phyloP scores from a whole-genome alignment of 1,140 invertebrate species.

The Saccostrea cuccullata region DNA sequence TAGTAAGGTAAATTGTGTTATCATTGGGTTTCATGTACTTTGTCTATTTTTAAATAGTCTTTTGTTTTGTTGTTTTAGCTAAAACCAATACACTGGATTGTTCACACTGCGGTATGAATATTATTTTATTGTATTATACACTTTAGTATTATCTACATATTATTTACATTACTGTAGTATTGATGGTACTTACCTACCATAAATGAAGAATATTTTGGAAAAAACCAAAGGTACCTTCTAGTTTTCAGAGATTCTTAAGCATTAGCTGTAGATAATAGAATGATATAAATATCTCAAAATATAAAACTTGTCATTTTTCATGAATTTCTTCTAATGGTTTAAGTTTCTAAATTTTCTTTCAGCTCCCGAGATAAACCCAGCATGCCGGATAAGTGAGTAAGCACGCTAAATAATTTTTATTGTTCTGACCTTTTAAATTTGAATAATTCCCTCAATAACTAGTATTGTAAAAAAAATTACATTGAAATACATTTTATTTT shows the following conservation, averaged over 20 bases:
- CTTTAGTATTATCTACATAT: background rate
- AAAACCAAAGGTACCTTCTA: no score
- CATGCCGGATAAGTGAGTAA: background rate
- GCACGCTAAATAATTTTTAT: background rate
- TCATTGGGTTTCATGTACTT: no score
- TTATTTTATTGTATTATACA: background rate
- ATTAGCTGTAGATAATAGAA: background rate
- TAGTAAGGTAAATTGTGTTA: no score
- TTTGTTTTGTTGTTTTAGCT: background rate
- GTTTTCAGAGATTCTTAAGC: no score
- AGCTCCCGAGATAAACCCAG: background rate
- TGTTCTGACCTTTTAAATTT: background rate
- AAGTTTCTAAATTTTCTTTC: background rate
- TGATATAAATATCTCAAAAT: background rate
- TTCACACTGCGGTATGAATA: background rate
- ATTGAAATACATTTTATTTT: background rate
- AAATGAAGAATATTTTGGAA: no score
- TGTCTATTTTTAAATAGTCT: background rate
- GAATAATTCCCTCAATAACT: background rate
- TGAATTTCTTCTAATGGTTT: background rate
- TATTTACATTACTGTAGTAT: background rate
- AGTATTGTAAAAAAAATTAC: background rate
- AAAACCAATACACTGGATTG: background rate
- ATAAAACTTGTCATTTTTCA: background rate
- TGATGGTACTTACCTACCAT: background rate